These are phyloP conservation scores for Lindbergichthys nudifrons DNA, from an alignment of 2,797 vertebrate genomes.

Conservation along the genomic window DNA sequence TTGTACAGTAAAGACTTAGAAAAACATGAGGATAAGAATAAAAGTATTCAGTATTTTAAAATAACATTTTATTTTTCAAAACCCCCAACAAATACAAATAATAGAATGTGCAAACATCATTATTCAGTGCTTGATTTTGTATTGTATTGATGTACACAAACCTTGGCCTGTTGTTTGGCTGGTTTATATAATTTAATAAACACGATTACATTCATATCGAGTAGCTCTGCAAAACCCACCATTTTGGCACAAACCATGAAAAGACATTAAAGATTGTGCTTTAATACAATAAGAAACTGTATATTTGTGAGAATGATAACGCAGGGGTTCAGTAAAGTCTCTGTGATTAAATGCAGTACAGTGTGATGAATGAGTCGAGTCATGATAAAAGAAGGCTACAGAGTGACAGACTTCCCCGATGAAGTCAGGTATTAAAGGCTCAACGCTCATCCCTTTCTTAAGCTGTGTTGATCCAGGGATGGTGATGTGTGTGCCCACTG, in stretches of 20 bases:
- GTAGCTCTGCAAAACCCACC: constrained; percentile 6
- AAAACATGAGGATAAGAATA: neutral
- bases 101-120: neutral
- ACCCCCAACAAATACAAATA: neutral
- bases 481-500: constrained; percentile 27
- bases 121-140: constrained; percentile 34
- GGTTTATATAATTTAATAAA: neutral
- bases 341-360: constrained; percentile 15
- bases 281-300: neutral
- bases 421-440: constrained; percentile 59
- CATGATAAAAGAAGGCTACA: constrained; percentile 35
- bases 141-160: neutral
- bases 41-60: neutral
- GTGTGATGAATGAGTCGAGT: constrained; percentile 41
- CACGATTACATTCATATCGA: constrained; percentile 49
- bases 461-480: constrained; percentile 59
- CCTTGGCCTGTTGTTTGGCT: neutral
- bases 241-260: neutral
- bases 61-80: constrained; percentile 8
- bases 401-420: constrained; percentile 29
- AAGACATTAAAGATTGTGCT: neutral
- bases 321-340: neutral
- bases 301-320: neutral
- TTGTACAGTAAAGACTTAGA: neutral
- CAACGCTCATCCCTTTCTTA: constrained; percentile 55